These are phyloP conservation scores for Centruroides sculpturatus DNA, from an alignment of 1,140 invertebrate genomes.

Conservation along the genomic window DNA sequence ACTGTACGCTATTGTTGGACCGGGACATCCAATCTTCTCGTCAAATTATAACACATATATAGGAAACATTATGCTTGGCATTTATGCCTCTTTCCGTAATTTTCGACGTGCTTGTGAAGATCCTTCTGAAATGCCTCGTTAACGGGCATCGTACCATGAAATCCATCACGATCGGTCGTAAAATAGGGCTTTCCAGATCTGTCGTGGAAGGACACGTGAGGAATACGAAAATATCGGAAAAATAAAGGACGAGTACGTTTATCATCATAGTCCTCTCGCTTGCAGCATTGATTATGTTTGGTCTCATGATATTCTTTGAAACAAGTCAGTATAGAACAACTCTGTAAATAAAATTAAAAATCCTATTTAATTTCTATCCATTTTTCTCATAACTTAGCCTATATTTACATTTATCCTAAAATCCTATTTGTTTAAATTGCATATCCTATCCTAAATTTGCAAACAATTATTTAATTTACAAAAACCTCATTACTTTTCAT, in stretches of 20 bases:
- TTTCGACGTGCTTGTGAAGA: background rate
- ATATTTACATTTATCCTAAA: too few relatives aligned
- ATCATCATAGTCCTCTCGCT: background rate
- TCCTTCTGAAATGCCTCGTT: conserved; percentile 1
- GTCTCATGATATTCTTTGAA: background rate
- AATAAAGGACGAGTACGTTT: conserved; percentile 1
- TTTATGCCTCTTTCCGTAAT: background rate
- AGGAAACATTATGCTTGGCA: background rate
- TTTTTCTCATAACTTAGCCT: too few relatives aligned
- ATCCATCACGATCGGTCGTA: background rate
- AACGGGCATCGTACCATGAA: background rate
- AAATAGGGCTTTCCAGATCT: background rate
- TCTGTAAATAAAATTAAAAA: too few relatives aligned
- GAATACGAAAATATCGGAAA: conserved; percentile 7
- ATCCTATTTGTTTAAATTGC: too few relatives aligned
- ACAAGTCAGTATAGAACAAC: background rate
- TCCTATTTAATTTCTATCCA: too few relatives aligned
- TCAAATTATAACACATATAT: too few relatives aligned
- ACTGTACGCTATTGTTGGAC: too few relatives aligned
- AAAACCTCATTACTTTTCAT: too few relatives aligned
- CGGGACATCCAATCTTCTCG: too few relatives aligned
- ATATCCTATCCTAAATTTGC: too few relatives aligned
- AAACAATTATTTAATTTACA: too few relatives aligned
- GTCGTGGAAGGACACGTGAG: conserved; percentile 1
- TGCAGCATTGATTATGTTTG: background rate